Percentiles rank a stretch among this genome's conserved stretches.
Evolutionary conservation across 2,797 vertebrate species (phyloP).

Genomic region (Sorex maritimensis): DNA sequence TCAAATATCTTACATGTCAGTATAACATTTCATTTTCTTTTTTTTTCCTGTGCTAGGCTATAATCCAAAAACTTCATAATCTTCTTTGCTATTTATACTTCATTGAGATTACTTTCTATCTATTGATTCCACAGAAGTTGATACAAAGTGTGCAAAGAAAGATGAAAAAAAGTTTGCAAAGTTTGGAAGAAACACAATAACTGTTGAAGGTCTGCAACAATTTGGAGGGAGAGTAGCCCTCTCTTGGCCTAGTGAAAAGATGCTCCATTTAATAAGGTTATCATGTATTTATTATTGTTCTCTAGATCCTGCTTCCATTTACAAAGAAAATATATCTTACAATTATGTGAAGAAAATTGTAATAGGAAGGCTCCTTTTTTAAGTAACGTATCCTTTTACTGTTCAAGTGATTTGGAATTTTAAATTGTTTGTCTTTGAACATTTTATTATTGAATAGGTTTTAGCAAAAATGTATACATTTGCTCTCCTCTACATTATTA

Average conservation of each 20-base stretch:
- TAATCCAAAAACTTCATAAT: background rate
- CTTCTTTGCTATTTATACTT: background rate
- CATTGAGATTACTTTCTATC: background rate
- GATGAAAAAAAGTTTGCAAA: background rate
- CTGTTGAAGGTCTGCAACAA: background rate
- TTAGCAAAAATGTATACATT: background rate
- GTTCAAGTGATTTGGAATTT: background rate
- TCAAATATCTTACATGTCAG: background rate
- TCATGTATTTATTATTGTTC: background rate
- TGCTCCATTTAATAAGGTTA: background rate
- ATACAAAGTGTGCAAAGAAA: background rate
- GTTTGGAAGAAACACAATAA: background rate
- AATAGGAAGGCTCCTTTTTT: constrained; percentile 30
- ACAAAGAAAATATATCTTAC: background rate
- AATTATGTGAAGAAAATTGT: background rate
- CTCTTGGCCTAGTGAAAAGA: too few species aligned
- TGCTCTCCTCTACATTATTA: background rate
- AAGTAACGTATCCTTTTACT: background rate
- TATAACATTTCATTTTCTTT: background rate
- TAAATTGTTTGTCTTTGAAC: background rate
- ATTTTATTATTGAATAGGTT: background rate
- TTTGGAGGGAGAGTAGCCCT: background rate
- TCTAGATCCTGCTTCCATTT: background rate
- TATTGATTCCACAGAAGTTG: background rate
- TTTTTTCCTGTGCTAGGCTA: background rate